Evolutionary conservation across 2,113 vertebrate genomes (phyloP), one percentile per base, ranked within the genome.

Genomic region (Channa maculata): DNA sequence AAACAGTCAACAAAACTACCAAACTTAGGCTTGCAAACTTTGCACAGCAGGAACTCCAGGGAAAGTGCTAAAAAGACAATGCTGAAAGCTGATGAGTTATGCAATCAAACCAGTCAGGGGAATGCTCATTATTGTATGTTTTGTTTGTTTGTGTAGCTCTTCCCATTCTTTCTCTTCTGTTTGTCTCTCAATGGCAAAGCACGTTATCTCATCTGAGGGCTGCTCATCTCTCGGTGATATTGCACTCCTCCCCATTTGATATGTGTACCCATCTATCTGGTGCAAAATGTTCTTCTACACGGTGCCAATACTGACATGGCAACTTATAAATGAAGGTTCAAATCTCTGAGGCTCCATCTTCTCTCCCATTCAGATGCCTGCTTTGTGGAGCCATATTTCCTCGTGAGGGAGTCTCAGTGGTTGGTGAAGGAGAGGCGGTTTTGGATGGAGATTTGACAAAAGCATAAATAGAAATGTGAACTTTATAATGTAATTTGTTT

Each of bases 61-160:
- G 88, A 91, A 61, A 65, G 4, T 4, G 66, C 77, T 72, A 68
- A 71, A 79, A 86, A 90, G 86, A 84, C 74, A 70, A 64, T 72
- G 66, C 86, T 73, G 71, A 74, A 84, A 78, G 75, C 79, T 76
- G 86, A 85, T 87, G 85, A 89, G 89, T 89, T 91, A 89, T 68
- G 87, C 89, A 92, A 91, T 83, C 82, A 78, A 68, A 86, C 53
- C 77, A 92, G 85, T 73, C 87, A 63, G 50, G 88, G 85, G 89
- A 92, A 91, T 87, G 92, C 90, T 92, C 88, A 90, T 93, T 92
- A 92, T 85, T 89, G 73, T 79, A 60, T 54, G 39, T 72, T 82
- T 66, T 63, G 57, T 84, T 88, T 86, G 84, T 80, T 90, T 85
- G 73, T 91, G 74, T 80, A 39, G 43, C 53, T 75, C 58, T 54